Evolutionary conservation across 1,140 invertebrate genomes (phyloP), one percentile per base, ranked within the genome.

Genomic region (Manduca sexta): DNA sequence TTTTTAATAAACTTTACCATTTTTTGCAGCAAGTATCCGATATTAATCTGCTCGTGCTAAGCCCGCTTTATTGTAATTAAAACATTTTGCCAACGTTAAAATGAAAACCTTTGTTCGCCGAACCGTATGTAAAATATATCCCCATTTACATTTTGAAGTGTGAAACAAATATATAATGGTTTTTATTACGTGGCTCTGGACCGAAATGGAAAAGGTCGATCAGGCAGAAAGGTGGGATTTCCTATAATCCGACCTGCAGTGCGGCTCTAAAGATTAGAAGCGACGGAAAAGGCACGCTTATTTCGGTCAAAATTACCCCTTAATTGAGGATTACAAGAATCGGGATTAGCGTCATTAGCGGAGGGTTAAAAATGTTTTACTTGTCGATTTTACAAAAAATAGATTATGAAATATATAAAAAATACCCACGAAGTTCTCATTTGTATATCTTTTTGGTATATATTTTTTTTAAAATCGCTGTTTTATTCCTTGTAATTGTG

Each of bases 241-340:
- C 18, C 38, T 40, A 2, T 40, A 40, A 40, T 40, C 15, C 38
- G 12, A 40, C 38, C 38, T 40, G 38, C 38, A 40, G 38, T 40
- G 38, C 16, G 38, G 38, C n/a, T 40, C 38, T 18, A 17, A 40
- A 40, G 38, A 26, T 26, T 26, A 26, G 15, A 40, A 15, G 18
- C 18, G 16, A 17, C 15, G 18, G 15, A 40, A 40, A 40, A 11
- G 38, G 18, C 16, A 17, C 15, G 38, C 38, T 40, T 18, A 40
- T 40, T 40, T 18, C 15, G 38, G 38, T 40, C 16, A 17, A 40
- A 40, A 40, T 40, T 16, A 11, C 16, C 18, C 38, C 38, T 40
- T 40, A 40, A 40, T 40, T 18, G 38, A 16, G 38, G 16, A 18
- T 40, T 40, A n/a, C 8, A 40, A 18, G 15, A 18, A 40, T 18